Base-by-base conservation (phyloP, 2,113 vertebrate genomes). In the Cheirogaleus medius region DNA sequence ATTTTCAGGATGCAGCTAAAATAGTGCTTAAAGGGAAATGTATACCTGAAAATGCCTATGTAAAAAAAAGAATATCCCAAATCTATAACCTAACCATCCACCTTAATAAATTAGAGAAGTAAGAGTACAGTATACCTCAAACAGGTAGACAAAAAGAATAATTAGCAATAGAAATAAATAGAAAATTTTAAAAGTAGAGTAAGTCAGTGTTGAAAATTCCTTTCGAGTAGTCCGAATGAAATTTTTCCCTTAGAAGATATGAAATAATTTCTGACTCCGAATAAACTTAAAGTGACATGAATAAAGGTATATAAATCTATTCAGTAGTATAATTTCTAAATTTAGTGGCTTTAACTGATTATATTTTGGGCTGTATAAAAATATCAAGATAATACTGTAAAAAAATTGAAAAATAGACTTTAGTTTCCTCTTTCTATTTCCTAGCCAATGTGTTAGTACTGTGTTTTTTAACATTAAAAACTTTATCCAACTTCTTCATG, bases 401-500 rank as follows among this genome's bases (percentile, higher is more conserved):
- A 29, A 34, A 47, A 74, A 86, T 77, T 92, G 76, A 77, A 71
- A 92, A 89, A 69, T 6, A 91, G 13, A 63, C 10, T 78, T 58
- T 77, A 82, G 13, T 66, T 80, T 82, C 34, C 10, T 47, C 14
- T 47, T 83, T 63, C 32, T 81, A 9, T 66, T 96, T 87, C 47
- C 29, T 37, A 29, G 54, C 34, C n/a, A 90, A 94, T 83, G 85
- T 84, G 14, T 81, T 25, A 93, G 8, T 34, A 69, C 37, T 76
- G 32, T 47, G 13, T 23, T 80, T 63, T 83, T 87, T 90, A 29
- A 27, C n/a, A 34, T 90, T 73, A 96, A 87, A 90, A 94, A 81
- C 17, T 92, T 68, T 56, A 66, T 93, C 82, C 32, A 93, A 63
- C 5, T 32, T 93, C 82, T 87, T 91, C 17, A 83, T 83, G 42